These are phyloP conservation scores for Dromius quadrimaculatus DNA, from an alignment of 2,888 invertebrate species.

Conservation along the genomic window DNA sequence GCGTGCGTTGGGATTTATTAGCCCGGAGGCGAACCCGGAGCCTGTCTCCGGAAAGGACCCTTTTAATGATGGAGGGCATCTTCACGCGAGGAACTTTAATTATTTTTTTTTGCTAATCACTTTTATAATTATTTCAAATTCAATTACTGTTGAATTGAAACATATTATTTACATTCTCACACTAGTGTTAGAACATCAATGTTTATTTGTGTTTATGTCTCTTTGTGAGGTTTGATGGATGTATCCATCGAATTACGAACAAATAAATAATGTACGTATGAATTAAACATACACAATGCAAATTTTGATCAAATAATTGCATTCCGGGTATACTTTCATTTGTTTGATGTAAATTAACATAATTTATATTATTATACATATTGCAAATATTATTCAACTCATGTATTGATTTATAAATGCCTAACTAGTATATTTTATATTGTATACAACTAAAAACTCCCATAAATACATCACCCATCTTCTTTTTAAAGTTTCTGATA, in stretches of 20 bases:
- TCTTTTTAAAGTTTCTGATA: conserved; percentile 4
- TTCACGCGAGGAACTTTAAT: conserved; percentile 13
- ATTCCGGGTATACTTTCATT: background rate
- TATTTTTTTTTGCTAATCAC: conserved; percentile 32
- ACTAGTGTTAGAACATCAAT: background rate
- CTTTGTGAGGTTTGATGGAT: background rate
- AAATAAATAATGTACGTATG: conserved; percentile 22
- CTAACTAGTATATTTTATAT: too few relatives aligned
- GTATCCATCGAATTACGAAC: conserved; percentile 7
- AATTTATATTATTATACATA: background rate
- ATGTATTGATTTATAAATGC: too few relatives aligned
- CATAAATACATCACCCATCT: background rate
- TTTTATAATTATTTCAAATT: conserved; percentile 13
- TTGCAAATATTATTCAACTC: background rate
- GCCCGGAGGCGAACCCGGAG: conserved; percentile 4
- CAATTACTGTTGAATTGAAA: conserved; percentile 27
- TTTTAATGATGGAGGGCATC: conserved; percentile 7
- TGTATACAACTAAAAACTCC: too few relatives aligned
- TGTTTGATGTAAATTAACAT: background rate
- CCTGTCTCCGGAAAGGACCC: conserved; percentile 22
- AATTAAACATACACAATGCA: conserved; percentile 8
- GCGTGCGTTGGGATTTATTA: conserved; percentile 39
- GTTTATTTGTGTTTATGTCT: too few relatives aligned
- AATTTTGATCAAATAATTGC: conserved; percentile 12
- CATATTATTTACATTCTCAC: conserved; percentile 12